Evolutionary conservation across 2,113 vertebrate species (phyloP), one percentile per base, ranked within the genome.

Genomic region (Centrocercus urophasianus): DNA sequence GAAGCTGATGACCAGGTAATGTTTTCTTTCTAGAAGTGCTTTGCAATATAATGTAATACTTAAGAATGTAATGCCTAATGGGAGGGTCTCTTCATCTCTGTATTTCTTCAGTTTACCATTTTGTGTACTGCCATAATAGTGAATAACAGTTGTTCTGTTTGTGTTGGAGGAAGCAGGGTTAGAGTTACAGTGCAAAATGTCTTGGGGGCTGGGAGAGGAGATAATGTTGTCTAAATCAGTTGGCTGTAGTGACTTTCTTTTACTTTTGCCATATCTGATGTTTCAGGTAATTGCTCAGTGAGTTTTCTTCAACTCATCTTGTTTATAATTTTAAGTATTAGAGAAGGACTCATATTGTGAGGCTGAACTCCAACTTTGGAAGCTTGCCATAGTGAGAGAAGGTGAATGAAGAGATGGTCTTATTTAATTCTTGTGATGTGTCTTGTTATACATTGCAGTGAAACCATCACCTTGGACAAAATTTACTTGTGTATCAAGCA

Each of bases 191-290:
- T 54, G 12, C n/a, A 77, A 56, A 78, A 48, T 22, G 25, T 47
- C 20, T 61, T 24, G 61, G 40, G 38, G 45, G 28, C 21, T 56
- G 38, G 27, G 25, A 82, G 19, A 28, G 71, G 18, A 40, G 65
- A 34, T 64, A 11, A 16, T 38, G 32, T 20, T 32, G 32, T 34
- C 52, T 40, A 59, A 30, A 61, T 89, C 30, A 56, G 12, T 77
- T 77, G 57, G 27, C 56, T 45, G 57, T 65, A 83, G 16, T 70
- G 1, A 13, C 13, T 61, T 76, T 81, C 32, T 34, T n/a, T 22
- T 67, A 30, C 47, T 77, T 77, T 50, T 1, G 3, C 60, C 30
- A 18, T 36, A 22, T 0, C 0, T 67, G 11, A 8, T 18, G 2
- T 72, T 54, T 71, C 34, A 66, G 48, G 14, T 42, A 66, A 17